These are phyloP conservation scores for Pangasius djambal DNA, from an alignment of 2,797 vertebrate genomes.

Conservation along the genomic window DNA sequence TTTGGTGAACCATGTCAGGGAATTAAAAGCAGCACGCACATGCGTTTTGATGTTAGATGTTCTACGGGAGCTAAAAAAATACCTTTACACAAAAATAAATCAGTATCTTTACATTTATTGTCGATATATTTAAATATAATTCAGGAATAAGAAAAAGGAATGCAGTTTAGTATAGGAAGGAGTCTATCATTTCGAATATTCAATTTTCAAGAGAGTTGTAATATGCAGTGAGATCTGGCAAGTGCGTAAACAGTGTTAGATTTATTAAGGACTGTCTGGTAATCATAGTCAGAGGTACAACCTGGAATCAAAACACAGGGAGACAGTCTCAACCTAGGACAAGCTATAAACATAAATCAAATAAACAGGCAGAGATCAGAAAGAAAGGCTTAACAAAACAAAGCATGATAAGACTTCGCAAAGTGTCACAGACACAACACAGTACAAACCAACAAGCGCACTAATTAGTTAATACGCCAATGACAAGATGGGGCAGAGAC, in stretches of 20 bases:
- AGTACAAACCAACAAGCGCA: neutral
- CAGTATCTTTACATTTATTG: neutral
- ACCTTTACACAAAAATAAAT: neutral
- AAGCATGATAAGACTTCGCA: neutral
- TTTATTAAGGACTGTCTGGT: neutral
- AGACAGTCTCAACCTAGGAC: neutral
- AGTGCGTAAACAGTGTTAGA: neutral
- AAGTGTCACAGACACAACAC: neutral
- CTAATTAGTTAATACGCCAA: neutral
- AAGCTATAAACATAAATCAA: neutral
- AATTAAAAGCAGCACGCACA: neutral
- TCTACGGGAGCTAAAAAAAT: neutral
- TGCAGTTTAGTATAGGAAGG: neutral
- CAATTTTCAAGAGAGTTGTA: too few species aligned
- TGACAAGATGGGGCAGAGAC: neutral
- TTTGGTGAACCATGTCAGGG: slow-evolving; percentile 15
- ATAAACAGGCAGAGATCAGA: neutral
- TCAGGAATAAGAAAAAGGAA: neutral
- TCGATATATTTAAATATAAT: neutral
- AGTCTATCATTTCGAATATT: neutral
- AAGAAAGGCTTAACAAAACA: neutral
- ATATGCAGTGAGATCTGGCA: neutral
- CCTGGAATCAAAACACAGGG: neutral
- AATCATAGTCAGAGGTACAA: neutral
- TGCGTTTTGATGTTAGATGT: neutral